Base-by-base conservation (phyloP, 2,888 invertebrate species). In the Rhagonycha lutea region DNA sequence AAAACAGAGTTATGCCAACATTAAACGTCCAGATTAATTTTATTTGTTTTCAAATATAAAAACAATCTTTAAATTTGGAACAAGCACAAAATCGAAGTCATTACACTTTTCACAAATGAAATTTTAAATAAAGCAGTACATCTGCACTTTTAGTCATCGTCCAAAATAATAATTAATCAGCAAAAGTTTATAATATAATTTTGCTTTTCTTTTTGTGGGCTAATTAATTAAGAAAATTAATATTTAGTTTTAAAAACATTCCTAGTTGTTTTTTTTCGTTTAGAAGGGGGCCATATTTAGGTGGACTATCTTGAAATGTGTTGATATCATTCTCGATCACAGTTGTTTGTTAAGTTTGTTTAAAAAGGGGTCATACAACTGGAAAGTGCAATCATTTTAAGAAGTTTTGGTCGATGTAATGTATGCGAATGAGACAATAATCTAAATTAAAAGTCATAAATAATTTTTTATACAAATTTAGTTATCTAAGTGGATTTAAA, bases 401-500 rank as follows among this genome's bases (percentile, higher is more conserved):
- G n/a, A 47, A 7, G 47, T 47, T 47, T 47, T 47, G 47, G n/a
- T n/a, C 47, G 47, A 47, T 47, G n/a, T 26, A 26, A n/a, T n/a
- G n/a, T 32, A 12, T 32, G 12, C 4, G n/a, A n/a, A 32, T 47
- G 47, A 47, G 47, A 47, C 47, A 47, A 47, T 47, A n/a, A n/a
- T 47, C 47, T 47, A 47, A 47, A 47, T 47, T 47, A 47, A 70
- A 70, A 70, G 29, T 62, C 14, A 28, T 70, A 14, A 62, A 70
- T 62, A 70, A 61, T 18, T 70, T 70, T 70, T 29, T 62, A 28
- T 62, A 12, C 23, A 70, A 62, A 29, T 62, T 29, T 28, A 18
- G 65, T 47, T 71, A 65, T 72, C 71, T 72, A 72, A 72, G 65
- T 63, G 71, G 63, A 67, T 14, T 72, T 67, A 60, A 72, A 65